These are phyloP conservation scores for Protula sp. DNA, from an alignment of 2,888 invertebrate genomes.

Conservation along the genomic window DNA sequence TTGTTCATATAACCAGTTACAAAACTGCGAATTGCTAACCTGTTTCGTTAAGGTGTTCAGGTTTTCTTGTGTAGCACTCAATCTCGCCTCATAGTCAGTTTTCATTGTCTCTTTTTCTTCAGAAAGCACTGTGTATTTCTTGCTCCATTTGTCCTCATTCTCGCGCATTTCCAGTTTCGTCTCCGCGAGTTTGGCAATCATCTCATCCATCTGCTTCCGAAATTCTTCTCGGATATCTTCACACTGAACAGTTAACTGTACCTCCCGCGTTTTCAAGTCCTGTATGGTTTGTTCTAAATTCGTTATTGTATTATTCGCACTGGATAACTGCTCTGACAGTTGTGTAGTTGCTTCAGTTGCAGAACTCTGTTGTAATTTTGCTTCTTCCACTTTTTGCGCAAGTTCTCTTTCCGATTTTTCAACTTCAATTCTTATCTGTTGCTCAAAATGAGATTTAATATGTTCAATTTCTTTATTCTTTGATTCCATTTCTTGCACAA, in stretches of 20 bases:
- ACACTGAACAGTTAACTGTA: constrained; percentile 11
- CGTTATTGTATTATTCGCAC: constrained; percentile 15
- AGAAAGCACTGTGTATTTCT: too few species aligned
- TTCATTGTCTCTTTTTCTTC: constrained; percentile 23
- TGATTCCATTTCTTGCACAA: constrained; percentile 2
- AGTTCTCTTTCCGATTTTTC: constrained; percentile 15
- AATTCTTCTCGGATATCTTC: constrained; percentile 15
- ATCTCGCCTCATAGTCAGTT: not conserved
- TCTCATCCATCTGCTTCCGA: constrained; percentile 9
- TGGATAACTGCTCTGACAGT: constrained; percentile 7
- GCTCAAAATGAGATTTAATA: constrained; percentile 17
- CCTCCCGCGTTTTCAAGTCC: constrained; percentile 9
- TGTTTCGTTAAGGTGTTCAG: too few species aligned
- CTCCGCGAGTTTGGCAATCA: not conserved
- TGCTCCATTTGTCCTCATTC: too few species aligned
- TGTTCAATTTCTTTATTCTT: constrained; percentile 5
- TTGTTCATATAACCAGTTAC: too few species aligned
- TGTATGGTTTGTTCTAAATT: constrained; percentile 14
- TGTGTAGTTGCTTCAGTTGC: constrained; percentile 9
- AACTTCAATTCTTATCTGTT: constrained; percentile 11
- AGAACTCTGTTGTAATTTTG: constrained; percentile 15
- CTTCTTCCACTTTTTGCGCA: constrained; percentile 8
- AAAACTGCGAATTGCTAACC: too few species aligned
- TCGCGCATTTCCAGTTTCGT: too few species aligned
- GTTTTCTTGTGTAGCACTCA: not conserved